Conservation (phyloP, 2,888 invertebrate species). For the Ferrisia virgata region DNA sequence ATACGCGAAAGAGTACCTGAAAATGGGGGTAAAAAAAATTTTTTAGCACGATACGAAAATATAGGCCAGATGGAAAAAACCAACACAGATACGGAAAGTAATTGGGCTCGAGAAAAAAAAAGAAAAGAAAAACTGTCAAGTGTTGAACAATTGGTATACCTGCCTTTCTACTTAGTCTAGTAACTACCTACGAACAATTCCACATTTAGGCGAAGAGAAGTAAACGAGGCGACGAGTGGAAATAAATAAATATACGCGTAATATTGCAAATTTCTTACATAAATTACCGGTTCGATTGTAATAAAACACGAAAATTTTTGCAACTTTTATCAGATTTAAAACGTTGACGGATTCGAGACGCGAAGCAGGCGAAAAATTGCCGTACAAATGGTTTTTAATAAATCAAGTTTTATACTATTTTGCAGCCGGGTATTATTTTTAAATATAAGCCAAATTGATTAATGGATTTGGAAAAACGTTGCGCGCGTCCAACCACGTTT, state of each 20-base stretch:
- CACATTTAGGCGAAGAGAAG: too few species aligned
- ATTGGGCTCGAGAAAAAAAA: not conserved
- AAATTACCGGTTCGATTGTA: constrained; percentile 36
- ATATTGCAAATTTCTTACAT: constrained; percentile 36
- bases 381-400: constrained; percentile 33
- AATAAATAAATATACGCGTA: not conserved
- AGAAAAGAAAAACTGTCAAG: constrained; percentile 6
- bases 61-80: not conserved
- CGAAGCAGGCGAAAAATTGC: constrained; percentile 27
- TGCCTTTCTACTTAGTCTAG: too few species aligned
- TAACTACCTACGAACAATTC: too few species aligned
- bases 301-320: constrained; percentile 39
- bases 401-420: constrained; percentile 41
- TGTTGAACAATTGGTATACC: not conserved
- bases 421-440: constrained; percentile 17
- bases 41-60: not conserved
- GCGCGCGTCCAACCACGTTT: not conserved
- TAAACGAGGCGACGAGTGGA: too few species aligned
- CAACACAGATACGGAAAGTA: not conserved
- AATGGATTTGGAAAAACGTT: constrained; percentile 22
- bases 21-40: not conserved
- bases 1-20: not conserved
- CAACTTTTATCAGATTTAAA: constrained; percentile 37
- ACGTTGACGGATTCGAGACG: constrained; percentile 3
- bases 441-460: constrained; percentile 39